Percentiles rank a stretch among this genome's conserved stretches.
phyloP scores from a whole-genome alignment of 2,797 vertebrate genomes.

The Neopelma chrysocephalum region DNA sequence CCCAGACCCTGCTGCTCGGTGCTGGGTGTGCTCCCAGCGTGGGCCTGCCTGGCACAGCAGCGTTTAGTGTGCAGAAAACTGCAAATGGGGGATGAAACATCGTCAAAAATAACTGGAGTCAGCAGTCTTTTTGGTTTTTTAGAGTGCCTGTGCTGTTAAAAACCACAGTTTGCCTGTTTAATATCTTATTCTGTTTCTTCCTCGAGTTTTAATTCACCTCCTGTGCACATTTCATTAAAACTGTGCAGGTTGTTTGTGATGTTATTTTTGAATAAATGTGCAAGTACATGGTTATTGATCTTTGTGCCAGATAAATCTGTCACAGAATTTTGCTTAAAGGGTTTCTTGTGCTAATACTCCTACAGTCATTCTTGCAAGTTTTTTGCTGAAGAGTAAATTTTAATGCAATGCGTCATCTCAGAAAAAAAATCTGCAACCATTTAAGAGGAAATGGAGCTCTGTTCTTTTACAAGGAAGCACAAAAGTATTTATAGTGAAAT shows the following conservation, averaged over 20 bases:
- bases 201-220: neutral
- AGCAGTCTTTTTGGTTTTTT: neutral
- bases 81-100: neutral
- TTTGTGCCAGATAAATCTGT: neutral
- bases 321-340: neutral
- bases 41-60: neutral
- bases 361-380: neutral
- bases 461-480: neutral
- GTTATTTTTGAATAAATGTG: neutral
- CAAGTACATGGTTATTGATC: neutral
- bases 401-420: neutral
- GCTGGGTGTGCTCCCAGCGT: neutral
- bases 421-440: neutral
- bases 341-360: neutral
- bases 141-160: neutral
- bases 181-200: neutral
- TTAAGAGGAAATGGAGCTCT: constrained; percentile 10
- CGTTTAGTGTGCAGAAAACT: neutral
- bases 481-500: constrained; percentile 23
- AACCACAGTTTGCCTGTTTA: neutral
- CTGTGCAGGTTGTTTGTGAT: neutral
- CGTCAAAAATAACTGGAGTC: neutral
- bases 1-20: neutral
- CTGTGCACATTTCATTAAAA: neutral
- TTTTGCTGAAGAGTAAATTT: constrained; percentile 9